phyloP scores from a whole-genome alignment of 2,888 invertebrate genomes.

The Eristalinus sepulchralis region DNA sequence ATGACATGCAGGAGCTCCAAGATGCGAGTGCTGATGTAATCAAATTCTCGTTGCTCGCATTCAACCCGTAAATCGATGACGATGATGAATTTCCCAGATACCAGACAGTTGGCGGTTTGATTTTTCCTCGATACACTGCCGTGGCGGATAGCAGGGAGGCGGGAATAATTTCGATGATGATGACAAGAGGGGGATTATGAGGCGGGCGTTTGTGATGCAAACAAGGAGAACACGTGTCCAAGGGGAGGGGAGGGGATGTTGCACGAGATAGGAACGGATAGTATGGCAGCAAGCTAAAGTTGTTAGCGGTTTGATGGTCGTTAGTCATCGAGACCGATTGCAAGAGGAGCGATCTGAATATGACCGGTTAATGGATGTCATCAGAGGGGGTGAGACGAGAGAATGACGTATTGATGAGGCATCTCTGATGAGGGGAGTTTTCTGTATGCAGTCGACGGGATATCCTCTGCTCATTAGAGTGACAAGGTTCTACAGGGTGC shows the following conservation, averaged over 20 bases:
- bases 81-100: slow-evolving; percentile 48
- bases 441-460: background rate
- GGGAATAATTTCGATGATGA: slow-evolving; percentile 46
- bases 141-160: background rate
- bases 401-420: background rate
- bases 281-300: background rate
- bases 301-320: slow-evolving; percentile 25
- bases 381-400: background rate
- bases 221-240: background rate
- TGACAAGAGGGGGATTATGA: slow-evolving; percentile 16
- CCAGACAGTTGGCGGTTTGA: slow-evolving; percentile 29
- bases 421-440: background rate
- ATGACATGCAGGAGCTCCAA: slow-evolving; percentile 1
- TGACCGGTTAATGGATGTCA: slow-evolving; percentile 30
- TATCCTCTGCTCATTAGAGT: background rate
- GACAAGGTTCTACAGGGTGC: no score
- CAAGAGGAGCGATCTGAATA: slow-evolving; percentile 22
- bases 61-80: slow-evolving; percentile 55
- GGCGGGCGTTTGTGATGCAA: slow-evolving; percentile 17
- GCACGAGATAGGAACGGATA: background rate
- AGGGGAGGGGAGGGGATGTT: background rate
- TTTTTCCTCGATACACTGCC: background rate
- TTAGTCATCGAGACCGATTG: slow-evolving; percentile 29
- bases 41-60: slow-evolving; percentile 43
- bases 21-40: slow-evolving; percentile 31